Base-by-base conservation (phyloP, 2,113 vertebrate genomes). In the Psilopsiagon aurifrons region DNA sequence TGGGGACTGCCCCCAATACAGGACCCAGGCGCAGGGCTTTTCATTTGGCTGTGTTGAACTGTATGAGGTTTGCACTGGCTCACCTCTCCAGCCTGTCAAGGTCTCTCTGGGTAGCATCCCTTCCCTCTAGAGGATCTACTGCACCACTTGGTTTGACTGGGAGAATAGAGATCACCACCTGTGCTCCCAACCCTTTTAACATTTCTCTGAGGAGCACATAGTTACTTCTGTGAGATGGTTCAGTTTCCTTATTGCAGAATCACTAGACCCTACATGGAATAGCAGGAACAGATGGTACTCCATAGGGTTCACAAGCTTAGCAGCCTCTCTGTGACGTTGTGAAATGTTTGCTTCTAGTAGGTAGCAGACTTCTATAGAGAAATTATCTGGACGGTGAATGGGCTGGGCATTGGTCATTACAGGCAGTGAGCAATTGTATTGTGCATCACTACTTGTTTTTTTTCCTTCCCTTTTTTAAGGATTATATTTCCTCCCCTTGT, bases 261-360 rank as follows among this genome's bases (percentile, higher is more conserved):
- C 27, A 20, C 25, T 44, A 60, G 23, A 66, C 31, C 49, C 39
- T 47, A 5, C 0, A 1, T 22, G 18, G 29, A 41, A 44, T 1
- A 83, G 25, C 6, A 1, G 63, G 18, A 82, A 37, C 27, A 31
- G 54, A 43, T 14, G 25, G 43, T 64, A 20, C 37, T 74, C 54
- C 28, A 5, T 9, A 59, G 37, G 3, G 20, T 33, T 43, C 37
- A 74, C 54, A 47, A n/a, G 33, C 66, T 64, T 4, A 1, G 27
- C 11, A 59, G 29, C 28, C 17, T 41, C n/a, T 46, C 24, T 5
- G 11, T 37, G 27, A 28, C 1, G 1, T 17, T 3, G 3, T 0
- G 0, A 66, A 44, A 35, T 15, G 19, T 13, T 20, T 75, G 22
- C 11, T 86, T 28, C 63, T 44, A 18, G 35, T 35, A 46, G 33